Evolutionary conservation across 2,797 vertebrate species (phyloP).

Genomic region (Hemitrygon akajei): DNA sequence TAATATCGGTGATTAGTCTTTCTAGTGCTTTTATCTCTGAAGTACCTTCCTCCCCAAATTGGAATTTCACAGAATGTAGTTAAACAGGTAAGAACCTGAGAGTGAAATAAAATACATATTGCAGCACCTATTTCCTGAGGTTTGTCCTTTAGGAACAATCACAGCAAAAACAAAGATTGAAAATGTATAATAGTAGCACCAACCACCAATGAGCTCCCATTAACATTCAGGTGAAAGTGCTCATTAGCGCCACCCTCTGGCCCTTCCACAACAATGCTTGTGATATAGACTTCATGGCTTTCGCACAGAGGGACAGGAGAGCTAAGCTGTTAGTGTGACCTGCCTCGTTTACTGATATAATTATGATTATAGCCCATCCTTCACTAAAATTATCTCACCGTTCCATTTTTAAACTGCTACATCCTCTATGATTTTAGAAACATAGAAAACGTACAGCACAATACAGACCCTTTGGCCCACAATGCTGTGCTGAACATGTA

Average conservation of each 20-base stretch:
- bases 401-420: not conserved
- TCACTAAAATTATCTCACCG: not conserved
- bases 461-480: too few relatives aligned
- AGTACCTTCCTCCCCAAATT: too few relatives aligned
- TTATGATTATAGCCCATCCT: not conserved
- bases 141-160: not conserved
- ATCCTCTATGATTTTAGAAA: not conserved
- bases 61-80: too few relatives aligned
- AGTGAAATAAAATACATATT: not conserved
- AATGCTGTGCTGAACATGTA: too few relatives aligned
- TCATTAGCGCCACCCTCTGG: not conserved
- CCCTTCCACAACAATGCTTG: not conserved
- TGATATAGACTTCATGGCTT: not conserved
- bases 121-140: not conserved
- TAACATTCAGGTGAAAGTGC: not conserved
- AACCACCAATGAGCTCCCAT: not conserved
- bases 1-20: not conserved
- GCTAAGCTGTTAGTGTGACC: not conserved
- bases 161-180: too few relatives aligned
- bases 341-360: not conserved
- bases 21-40: not conserved
- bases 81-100: not conserved
- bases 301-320: not conserved
- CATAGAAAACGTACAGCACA: too few relatives aligned
- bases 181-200: too few relatives aligned